Percentiles rank a stretch among this genome's conserved stretches.
These are phyloP conservation scores for Gymnopithys bicolor DNA, from an alignment of 2,797 vertebrate species.

Conservation along the genomic window DNA sequence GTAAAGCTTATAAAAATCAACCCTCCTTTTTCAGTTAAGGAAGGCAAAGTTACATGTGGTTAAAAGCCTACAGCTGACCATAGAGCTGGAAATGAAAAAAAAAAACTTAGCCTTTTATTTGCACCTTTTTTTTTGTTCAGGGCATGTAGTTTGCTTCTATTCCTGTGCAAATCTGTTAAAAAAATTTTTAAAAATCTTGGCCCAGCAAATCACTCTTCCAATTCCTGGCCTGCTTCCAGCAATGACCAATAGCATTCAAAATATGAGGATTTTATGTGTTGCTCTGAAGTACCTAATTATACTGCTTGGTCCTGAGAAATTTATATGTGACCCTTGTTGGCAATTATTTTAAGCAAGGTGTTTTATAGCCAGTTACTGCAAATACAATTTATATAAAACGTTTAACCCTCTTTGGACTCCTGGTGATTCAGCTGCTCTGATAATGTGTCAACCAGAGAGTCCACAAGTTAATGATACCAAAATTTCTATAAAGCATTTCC, in stretches of 20 bases:
- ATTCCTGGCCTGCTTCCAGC: conserved; percentile 40
- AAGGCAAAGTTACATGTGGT: background rate
- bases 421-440: background rate
- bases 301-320: conserved; percentile 52
- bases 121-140: background rate
- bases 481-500: background rate
- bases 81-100: background rate
- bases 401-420: conserved; percentile 27
- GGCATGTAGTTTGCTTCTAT: background rate
- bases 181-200: background rate
- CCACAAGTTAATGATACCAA: background rate
- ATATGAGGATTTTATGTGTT: conserved; percentile 59
- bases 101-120: background rate
- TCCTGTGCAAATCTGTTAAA: background rate
- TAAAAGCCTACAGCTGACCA: background rate
- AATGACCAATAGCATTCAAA: conserved; percentile 23
- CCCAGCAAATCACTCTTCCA: conserved; percentile 1
- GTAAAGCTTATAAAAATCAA: background rate
- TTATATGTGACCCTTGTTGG: conserved; percentile 59
- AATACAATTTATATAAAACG: conserved; percentile 36
- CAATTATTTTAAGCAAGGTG: conserved; percentile 60
- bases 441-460: background rate
- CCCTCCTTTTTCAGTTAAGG: background rate
- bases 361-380: conserved; percentile 60
- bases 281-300: conserved; percentile 54